These are phyloP conservation scores for Tribolium freemani DNA, from an alignment of 2,888 invertebrate genomes.

Conservation along the genomic window DNA sequence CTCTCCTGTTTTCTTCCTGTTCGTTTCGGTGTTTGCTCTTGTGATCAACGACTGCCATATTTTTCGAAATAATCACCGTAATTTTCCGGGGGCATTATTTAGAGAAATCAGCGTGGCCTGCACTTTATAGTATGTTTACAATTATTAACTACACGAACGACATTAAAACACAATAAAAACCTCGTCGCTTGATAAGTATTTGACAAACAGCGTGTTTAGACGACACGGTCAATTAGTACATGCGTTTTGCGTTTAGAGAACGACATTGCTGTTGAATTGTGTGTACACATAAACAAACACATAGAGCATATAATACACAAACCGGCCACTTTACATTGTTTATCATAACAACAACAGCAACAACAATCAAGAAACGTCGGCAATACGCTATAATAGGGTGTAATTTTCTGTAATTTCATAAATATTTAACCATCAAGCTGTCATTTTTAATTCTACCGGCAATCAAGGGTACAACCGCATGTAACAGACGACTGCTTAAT, in stretches of 20 bases:
- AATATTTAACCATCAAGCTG: constrained; percentile 42
- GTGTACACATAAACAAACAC: constrained; percentile 31
- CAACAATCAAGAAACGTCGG: constrained; percentile 37
- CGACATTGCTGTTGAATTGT: constrained; percentile 29
- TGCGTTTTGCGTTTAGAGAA: constrained; percentile 40
- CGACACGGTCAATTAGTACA: constrained; percentile 42
- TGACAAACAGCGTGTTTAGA: constrained; percentile 42
- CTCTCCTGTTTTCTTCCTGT: constrained; percentile 20
- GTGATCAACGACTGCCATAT: constrained; percentile 31
- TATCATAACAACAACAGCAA: constrained; percentile 38
- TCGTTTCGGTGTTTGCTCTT: constrained; percentile 29
- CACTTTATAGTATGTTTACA: constrained; percentile 29
- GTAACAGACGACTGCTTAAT: constrained; percentile 30
- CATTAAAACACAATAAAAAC: constrained; percentile 40
- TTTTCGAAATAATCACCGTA: constrained; percentile 33
- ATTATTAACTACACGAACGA: constrained; percentile 34
- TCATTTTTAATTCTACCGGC: constrained; percentile 40
- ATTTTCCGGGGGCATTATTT: constrained; percentile 32
- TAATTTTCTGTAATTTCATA: constrained; percentile 42
- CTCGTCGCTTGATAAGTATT: constrained; percentile 36
- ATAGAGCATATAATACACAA: constrained; percentile 21
- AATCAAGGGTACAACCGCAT: constrained; percentile 33
- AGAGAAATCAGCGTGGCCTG: constrained; percentile 25
- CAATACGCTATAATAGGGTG: constrained; percentile 38
- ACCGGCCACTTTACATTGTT: constrained; percentile 40